These are phyloP conservation scores for Bradypodion pumilum DNA, from an alignment of 2,797 vertebrate genomes.

Conservation along the genomic window DNA sequence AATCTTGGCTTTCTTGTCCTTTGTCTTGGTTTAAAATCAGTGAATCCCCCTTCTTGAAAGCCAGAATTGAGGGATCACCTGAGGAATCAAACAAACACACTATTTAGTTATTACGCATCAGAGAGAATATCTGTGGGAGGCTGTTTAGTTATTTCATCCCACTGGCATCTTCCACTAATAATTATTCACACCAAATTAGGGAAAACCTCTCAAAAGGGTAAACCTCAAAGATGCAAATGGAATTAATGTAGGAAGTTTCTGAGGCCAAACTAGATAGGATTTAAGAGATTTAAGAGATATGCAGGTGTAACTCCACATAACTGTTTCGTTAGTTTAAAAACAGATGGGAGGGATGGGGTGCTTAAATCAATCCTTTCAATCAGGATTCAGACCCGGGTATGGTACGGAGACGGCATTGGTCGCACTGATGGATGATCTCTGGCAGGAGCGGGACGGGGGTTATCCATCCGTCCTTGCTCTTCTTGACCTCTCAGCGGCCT, in stretches of 20 bases:
- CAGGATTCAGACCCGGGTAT: too few relatives aligned
- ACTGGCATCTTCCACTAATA: neutral
- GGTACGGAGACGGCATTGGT: too few relatives aligned
- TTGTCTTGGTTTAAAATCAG: conserved; percentile 84
- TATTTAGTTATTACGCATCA: conserved; percentile 31
- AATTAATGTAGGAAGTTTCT: neutral
- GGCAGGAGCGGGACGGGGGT: too few relatives aligned
- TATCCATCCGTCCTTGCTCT: too few relatives aligned
- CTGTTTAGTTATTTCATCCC: neutral
- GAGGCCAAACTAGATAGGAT: neutral
- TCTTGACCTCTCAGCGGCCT: too few relatives aligned
- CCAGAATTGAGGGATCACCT: conserved; percentile 87
- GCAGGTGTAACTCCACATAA: neutral
- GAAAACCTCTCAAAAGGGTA: too few relatives aligned
- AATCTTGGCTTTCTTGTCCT: conserved; percentile 77
- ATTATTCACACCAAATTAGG: neutral
- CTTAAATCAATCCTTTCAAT: too few relatives aligned
- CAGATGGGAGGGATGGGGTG: neutral
- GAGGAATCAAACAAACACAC: conserved; percentile 42
- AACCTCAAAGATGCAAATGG: neutral
- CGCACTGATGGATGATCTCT: too few relatives aligned
- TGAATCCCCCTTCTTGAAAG: conserved; percentile 90
- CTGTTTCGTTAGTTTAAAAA: neutral
- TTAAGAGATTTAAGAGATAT: too few relatives aligned
- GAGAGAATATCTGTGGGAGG: conserved; percentile 17